These are phyloP conservation scores for Flexamia atlantica DNA, from an alignment of 2,888 invertebrate genomes.

Conservation along the genomic window DNA sequence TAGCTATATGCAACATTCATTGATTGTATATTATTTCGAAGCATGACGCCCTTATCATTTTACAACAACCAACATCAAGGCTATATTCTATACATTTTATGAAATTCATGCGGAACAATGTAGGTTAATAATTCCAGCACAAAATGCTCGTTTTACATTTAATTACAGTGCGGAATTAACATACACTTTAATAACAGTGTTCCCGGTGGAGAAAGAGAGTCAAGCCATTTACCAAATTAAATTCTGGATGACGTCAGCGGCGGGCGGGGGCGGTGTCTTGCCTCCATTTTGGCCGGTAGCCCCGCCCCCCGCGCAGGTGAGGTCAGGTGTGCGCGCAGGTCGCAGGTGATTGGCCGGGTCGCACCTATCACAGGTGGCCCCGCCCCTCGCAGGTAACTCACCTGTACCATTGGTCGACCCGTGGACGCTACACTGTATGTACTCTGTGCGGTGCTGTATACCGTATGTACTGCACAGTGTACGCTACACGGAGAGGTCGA, in stretches of 20 bases:
- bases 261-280: conserved; percentile 14
- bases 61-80: background rate
- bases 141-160: conserved; percentile 47
- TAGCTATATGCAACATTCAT: too few species aligned
- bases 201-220: conserved; percentile 42
- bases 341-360: conserved; percentile 55
- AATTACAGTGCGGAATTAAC: conserved; percentile 41
- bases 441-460: background rate
- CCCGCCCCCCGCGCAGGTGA: conserved; percentile 68
- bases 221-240: conserved; percentile 51
- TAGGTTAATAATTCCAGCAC: conserved; percentile 35
- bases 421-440: background rate
- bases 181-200: conserved; percentile 47
- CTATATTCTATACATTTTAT: conserved; percentile 3
- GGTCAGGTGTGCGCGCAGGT: conserved; percentile 66
- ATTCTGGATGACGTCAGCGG: conserved; percentile 45
- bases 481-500: conserved; percentile 33
- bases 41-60: too few species aligned
- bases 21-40: too few species aligned
- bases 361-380: conserved; percentile 53
- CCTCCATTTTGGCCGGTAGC: conserved; percentile 68
- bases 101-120: conserved; percentile 25
- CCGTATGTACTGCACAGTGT: background rate
- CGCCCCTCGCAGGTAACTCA: conserved; percentile 36
- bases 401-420: conserved; percentile 20